Percentiles rank a stretch among this genome's conserved stretches.
Conservation (phyloP, 2,888 invertebrate species). For the Cremastinae sp. region DNA sequence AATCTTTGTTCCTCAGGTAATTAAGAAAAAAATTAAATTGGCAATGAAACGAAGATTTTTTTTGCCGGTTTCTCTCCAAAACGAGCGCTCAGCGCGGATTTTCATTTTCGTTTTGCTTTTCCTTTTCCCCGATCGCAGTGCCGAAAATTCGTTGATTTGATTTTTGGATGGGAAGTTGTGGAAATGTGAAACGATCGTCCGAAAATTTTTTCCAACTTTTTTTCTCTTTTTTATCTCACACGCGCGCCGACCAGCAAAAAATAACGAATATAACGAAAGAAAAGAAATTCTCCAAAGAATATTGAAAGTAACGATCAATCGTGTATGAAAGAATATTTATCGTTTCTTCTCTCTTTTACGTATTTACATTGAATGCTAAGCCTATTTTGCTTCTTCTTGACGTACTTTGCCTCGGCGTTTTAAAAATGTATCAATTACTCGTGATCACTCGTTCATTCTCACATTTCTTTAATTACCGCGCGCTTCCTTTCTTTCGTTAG, state of each 20-base stretch:
- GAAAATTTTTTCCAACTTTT: slow-evolving; percentile 11
- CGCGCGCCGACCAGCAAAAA: slow-evolving; percentile 32
- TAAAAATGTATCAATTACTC: slow-evolving; percentile 45
- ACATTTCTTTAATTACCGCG: slow-evolving; percentile 35
- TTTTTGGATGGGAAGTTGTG: slow-evolving; percentile 30
- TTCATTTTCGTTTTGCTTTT: neutral
- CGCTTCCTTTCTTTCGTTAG: slow-evolving; percentile 14
- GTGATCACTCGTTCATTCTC: slow-evolving; percentile 56
- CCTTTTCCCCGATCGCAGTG: slow-evolving; percentile 19
- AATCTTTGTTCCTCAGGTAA: slow-evolving; percentile 39
- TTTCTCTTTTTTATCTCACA: slow-evolving; percentile 8
- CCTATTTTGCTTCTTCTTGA: slow-evolving; percentile 76
- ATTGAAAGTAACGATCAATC: slow-evolving; percentile 36
- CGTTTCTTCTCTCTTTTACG: slow-evolving; percentile 68
- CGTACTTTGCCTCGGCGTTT: slow-evolving; percentile 68
- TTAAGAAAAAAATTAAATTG: slow-evolving; percentile 27
- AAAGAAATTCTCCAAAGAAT: neutral
- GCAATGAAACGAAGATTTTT: slow-evolving; percentile 38
- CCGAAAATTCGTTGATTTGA: slow-evolving; percentile 35
- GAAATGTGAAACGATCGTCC: slow-evolving; percentile 21
- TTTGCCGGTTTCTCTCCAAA: slow-evolving; percentile 54
- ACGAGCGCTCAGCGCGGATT: slow-evolving; percentile 34
- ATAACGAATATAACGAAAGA: slow-evolving; percentile 4
- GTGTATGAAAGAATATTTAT: slow-evolving; percentile 45
- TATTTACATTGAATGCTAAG: slow-evolving; percentile 79